Evolutionary conservation across 2,888 invertebrate genomes (phyloP), one percentile per base, ranked within the genome.

Genomic region (Gari tellinella): DNA sequence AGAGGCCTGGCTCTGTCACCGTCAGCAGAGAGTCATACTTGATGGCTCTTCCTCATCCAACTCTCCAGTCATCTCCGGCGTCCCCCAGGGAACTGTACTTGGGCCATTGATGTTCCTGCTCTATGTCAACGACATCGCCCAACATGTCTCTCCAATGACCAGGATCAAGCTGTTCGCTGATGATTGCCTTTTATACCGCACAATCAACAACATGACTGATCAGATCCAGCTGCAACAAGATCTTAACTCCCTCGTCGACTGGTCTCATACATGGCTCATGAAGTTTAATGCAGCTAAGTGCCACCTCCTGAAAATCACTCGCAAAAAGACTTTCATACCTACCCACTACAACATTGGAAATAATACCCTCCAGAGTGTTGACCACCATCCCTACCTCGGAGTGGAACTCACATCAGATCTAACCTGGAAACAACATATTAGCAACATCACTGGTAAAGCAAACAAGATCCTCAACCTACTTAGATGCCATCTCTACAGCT

Each of bases 11-110:
- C 65, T 65, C n/a, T 57, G 57, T 31, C 40, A 65, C 41, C 41
- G 65, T n/a, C 25, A 56, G 21, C 57, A 65, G 23, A 49, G 49
- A 26, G 65, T 65, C 31, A 51, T 65, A n/a, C 57, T 65, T 31
- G 65, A 51, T 43, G 65, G 65, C 19, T 57, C 57, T 19, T 21
- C 56, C 7, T 56, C 63, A 5, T 26, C 56, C 21, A 57, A 65
- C 51, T 40, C 57, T 10, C 49, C 38, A 43, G 60, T 66, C 0
- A n/a, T 45, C 31, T 52, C 37, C 10, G 66, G 66, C 1, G 66
- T 58, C n/a, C 58, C 58, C 15, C 66, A 66, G 38, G 57, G 66
- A 1, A 56, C 58, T 26, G 55, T 66, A n/a, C 55, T 66, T 21
- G 57, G 64, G 12, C 62, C 53, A n/a, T n/a, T n/a, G n/a, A n/a